A percentile compares a stretch with the other conserved stretches of the same genome.
These are phyloP conservation scores for Eupithecia vulgata DNA, from an alignment of 2,888 invertebrate species.

Conservation along the genomic window DNA sequence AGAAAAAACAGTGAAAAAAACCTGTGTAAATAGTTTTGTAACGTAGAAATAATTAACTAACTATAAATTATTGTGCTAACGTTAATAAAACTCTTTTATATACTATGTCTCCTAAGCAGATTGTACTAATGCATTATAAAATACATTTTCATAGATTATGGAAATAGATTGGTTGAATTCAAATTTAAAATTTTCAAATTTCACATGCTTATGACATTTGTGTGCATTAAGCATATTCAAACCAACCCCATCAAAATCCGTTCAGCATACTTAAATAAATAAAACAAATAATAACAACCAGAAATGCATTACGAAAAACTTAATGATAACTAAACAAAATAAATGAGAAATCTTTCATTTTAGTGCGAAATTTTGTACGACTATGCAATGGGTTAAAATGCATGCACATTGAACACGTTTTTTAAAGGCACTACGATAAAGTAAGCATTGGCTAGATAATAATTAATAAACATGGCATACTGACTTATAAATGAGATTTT, in stretches of 20 bases:
- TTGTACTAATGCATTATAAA: conserved; percentile 73
- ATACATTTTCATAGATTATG: conserved; percentile 44
- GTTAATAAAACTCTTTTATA: conserved; percentile 47
- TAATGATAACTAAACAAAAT: conserved; percentile 50
- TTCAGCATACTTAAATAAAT: conserved; percentile 33
- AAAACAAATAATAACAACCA: conserved; percentile 36
- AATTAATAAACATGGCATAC: neutral
- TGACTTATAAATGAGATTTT: neutral
- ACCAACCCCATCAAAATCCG: conserved; percentile 32
- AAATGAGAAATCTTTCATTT: conserved; percentile 36
- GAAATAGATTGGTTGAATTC: conserved; percentile 62
- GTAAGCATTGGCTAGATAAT: conserved; percentile 11
- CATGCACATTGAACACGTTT: conserved; percentile 62
- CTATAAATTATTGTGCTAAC: conserved; percentile 59
- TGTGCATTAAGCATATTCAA: neutral
- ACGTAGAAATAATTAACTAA: conserved; percentile 58
- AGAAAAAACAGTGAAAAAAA: conserved; percentile 42
- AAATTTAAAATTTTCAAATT: conserved; percentile 4
- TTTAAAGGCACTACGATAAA: conserved; percentile 63
- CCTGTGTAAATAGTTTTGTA: conserved; percentile 42
- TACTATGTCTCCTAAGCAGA: conserved; percentile 57
- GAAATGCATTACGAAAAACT: conserved; percentile 59
- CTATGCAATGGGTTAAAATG: conserved; percentile 56
- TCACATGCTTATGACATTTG: neutral
- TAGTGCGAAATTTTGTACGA: conserved; percentile 55